Evolutionary conservation across 2,888 invertebrate genomes (phyloP), one percentile per base, ranked within the genome.

Genomic region (Celastrina argiolus): DNA sequence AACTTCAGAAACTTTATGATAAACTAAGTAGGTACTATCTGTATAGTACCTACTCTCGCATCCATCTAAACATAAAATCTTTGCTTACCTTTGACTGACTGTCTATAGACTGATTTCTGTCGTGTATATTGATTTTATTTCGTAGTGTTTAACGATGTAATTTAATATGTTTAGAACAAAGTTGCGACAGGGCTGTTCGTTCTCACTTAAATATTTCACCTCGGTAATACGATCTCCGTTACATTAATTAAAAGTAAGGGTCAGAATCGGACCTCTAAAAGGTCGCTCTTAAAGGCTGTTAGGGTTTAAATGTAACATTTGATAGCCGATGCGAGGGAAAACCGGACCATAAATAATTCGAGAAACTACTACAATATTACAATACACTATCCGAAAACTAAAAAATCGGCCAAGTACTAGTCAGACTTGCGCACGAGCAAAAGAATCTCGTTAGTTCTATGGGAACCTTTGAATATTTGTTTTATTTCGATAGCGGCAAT

Each of bases 181-280:
- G 16, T 59, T 34, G 14, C 12, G 31, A 36, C 16, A 14, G 39
- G 34, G 16, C 18, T 22, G 36, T 39, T 39, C 4, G 39, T 39
- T 36, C 22, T 7, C 61, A 61, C 61, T 69, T 74, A 69, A 72
- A 75, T 74, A 73, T 71, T 74, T 73, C 67, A 74, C 61, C 68
- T 64, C 56, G 65, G 71, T 63, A 69, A 69, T 63, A 70, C 69
- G 68, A 69, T 70, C 68, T 71, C 71, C 71, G 69, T 68, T 69
- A 69, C 70, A 73, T 74, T 75, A 75, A 74, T 75, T 76, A 75
- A 73, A 74, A 68, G 66, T 67, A 41, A 67, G 71, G 74, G 73
- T 73, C 71, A 71, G 70, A 64, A 64, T 67, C 68, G 69, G 66
- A 67, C 66, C 71, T 67, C 66, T 69, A 69, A 73, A 70, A 71